Percentiles rank a stretch among this genome's conserved stretches.
Conservation (phyloP, 2,888 invertebrate species). For the Folsomia candida region DNA sequence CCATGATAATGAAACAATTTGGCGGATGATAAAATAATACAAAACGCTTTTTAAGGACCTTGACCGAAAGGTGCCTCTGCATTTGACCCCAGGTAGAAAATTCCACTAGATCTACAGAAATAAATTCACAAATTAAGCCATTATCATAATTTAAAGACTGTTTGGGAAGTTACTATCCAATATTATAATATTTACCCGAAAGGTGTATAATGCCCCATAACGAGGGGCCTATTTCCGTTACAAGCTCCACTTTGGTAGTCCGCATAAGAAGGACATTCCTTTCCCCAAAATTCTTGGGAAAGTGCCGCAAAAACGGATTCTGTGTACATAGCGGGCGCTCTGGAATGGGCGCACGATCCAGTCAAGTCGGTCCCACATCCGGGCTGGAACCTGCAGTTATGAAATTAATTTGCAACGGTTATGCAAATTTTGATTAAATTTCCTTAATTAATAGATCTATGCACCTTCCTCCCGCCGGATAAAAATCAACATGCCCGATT, state of each 20-base stretch:
- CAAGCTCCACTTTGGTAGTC: not conserved
- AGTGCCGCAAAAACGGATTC: not conserved
- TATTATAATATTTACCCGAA: too few species aligned
- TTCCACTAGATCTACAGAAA: too few species aligned
- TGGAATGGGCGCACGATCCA: not conserved
- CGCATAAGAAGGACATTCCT: not conserved
- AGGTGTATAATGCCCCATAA: constrained; percentile 12
- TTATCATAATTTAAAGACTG: too few species aligned
- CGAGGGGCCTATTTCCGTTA: not conserved
- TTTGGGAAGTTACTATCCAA: too few species aligned
- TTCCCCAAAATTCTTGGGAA: not conserved
- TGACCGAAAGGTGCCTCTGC: too few species aligned
- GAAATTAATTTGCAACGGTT: too few species aligned
- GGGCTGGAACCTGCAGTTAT: not conserved
- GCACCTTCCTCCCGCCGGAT: constrained; percentile 4
- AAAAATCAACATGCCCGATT: not conserved
- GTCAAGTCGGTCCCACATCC: constrained; percentile 1
- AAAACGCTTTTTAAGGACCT: too few species aligned
- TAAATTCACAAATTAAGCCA: too few species aligned
- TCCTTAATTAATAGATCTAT: not conserved
- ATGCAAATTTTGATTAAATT: too few species aligned
- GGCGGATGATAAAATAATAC: too few species aligned
- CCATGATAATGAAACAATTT: too few species aligned
- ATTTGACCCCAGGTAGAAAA: too few species aligned
- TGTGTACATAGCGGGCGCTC: not conserved